Conservation (phyloP, 2,113 vertebrate species). For the Aptenodytes patagonicus region DNA sequence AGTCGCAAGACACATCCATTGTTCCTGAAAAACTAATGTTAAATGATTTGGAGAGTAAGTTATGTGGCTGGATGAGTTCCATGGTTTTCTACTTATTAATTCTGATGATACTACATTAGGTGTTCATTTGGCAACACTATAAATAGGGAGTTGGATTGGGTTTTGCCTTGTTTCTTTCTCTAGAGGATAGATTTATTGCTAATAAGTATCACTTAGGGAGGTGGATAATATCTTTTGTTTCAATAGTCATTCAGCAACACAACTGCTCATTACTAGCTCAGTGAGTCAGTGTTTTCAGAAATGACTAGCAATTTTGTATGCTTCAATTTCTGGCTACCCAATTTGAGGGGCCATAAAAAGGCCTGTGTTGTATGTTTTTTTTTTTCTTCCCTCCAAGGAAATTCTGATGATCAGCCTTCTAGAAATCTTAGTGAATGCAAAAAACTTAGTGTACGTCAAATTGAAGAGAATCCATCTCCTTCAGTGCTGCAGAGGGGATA, state of each 20-base stretch:
- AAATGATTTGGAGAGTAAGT: neutral
- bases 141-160: neutral
- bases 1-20: neutral
- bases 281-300: neutral
- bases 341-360: neutral
- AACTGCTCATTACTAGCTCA: neutral
- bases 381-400: neutral
- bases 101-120: neutral
- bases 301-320: neutral
- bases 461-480: neutral
- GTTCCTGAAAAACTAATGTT: neutral
- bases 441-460: neutral
- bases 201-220: neutral
- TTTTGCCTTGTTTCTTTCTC: neutral
- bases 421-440: neutral
- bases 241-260: neutral
- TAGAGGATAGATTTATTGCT: neutral
- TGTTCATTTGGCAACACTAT: neutral
- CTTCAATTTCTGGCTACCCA: neutral
- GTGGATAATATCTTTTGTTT: neutral
- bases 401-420: neutral
- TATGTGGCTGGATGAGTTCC: neutral
- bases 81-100: neutral
- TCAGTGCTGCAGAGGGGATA: neutral
- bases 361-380: neutral